Conservation (phyloP, 2,113 vertebrate genomes). For the Megaleporinus macrocephalus region DNA sequence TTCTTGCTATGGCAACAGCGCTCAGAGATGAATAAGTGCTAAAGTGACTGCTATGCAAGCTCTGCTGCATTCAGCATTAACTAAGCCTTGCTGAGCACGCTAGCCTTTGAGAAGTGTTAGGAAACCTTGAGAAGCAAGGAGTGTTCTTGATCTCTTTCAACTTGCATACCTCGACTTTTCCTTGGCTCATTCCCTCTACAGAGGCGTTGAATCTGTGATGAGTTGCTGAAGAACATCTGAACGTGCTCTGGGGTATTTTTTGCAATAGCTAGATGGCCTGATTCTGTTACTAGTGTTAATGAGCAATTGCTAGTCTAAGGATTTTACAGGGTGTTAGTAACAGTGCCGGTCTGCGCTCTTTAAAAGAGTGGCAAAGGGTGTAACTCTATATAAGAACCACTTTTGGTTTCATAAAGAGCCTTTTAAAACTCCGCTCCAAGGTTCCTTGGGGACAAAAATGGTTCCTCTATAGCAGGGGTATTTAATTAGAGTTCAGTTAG, state of each 20-base stretch:
- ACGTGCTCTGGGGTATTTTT: background rate
- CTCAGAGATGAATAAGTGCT: slow-evolving; percentile 38
- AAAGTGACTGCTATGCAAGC: slow-evolving; percentile 23
- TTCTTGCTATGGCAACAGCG: slow-evolving; percentile 47
- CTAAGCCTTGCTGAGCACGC: slow-evolving; percentile 8
- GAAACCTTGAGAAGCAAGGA: slow-evolving; percentile 24
- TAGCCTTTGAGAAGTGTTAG: slow-evolving; percentile 1
- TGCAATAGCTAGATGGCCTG: background rate
- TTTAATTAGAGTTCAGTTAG: too few relatives aligned
- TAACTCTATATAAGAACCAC: too few relatives aligned
- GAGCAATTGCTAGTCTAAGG: background rate
- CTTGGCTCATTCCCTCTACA: background rate
- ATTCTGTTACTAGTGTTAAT: background rate
- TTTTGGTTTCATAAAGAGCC: too few relatives aligned
- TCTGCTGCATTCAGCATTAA: slow-evolving; percentile 26
- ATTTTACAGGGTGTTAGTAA: background rate
- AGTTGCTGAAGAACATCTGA: background rate
- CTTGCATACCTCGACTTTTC: background rate
- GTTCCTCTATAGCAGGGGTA: too few relatives aligned
- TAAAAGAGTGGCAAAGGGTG: too few relatives aligned
- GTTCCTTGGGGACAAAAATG: too few relatives aligned
- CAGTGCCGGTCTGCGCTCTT: too few relatives aligned
- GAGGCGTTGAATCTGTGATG: background rate
- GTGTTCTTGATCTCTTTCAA: slow-evolving; percentile 11
- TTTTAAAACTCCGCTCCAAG: too few relatives aligned